phyloP scores from a whole-genome alignment of 2,797 vertebrate genomes.

The Leuciscus waleckii region DNA sequence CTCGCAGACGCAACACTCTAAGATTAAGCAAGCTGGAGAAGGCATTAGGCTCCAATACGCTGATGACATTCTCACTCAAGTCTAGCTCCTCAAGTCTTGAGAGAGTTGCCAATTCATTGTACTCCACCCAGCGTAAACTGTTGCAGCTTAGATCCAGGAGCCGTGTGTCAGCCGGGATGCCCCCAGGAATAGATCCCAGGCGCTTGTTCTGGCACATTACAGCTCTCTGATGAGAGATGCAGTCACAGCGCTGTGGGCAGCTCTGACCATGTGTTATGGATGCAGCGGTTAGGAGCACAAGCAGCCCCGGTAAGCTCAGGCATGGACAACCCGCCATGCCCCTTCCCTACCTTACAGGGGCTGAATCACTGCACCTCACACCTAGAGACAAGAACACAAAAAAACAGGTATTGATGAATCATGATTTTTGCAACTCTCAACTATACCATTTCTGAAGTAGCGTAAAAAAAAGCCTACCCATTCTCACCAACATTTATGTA shows the following conservation, averaged over 20 bases:
- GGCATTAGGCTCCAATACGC: constrained; percentile 92
- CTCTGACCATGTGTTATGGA: constrained; percentile 71
- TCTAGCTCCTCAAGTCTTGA: constrained; percentile 91
- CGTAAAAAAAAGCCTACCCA: neutral
- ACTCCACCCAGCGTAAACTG: constrained; percentile 93
- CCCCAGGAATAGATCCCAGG: constrained; percentile 88
- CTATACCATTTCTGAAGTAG: neutral
- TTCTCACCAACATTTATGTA: neutral
- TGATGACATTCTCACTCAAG: constrained; percentile 93
- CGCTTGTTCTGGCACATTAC: constrained; percentile 90
- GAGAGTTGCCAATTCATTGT: constrained; percentile 85
- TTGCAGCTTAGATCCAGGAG: constrained; percentile 92
- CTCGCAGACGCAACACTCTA: constrained; percentile 85
- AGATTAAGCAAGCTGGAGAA: constrained; percentile 89
- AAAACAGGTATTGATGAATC: neutral
- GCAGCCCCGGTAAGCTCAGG: constrained; percentile 75
- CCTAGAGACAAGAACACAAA: constrained; percentile 70
- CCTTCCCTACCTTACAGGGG: constrained; percentile 64
- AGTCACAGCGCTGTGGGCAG: constrained; percentile 94
- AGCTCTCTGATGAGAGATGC: constrained; percentile 77
- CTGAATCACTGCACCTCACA: constrained; percentile 78
- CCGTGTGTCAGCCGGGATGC: constrained; percentile 89
- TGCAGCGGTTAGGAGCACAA: constrained; percentile 76
- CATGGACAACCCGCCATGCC: constrained; percentile 80
- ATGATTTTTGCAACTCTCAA: neutral